Conservation (phyloP, 2,797 vertebrate genomes). For the Borostomias antarcticus region DNA sequence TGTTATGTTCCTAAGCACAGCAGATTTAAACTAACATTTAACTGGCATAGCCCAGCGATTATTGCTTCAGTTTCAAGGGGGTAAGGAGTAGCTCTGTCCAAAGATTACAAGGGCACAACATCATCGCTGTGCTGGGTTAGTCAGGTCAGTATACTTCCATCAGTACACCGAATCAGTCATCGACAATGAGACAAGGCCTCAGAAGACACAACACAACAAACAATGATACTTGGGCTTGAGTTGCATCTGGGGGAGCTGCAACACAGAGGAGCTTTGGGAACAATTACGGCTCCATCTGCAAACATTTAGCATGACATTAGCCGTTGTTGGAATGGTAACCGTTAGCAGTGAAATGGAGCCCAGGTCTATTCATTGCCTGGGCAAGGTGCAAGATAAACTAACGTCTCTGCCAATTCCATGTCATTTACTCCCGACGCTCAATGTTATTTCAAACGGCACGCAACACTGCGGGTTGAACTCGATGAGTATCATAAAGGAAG, state of each 20-base stretch:
- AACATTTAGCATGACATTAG: conserved; percentile 56
- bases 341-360: conserved; percentile 36
- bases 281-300: conserved; percentile 44
- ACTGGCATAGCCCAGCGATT: neutral
- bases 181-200: neutral
- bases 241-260: conserved; percentile 20
- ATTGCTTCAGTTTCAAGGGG: conserved; percentile 1
- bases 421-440: conserved; percentile 12
- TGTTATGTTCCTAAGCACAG: conserved; percentile 1
- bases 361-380: conserved; percentile 31
- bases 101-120: too few species aligned
- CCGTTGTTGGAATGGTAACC: conserved; percentile 28
- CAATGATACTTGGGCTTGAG: conserved; percentile 22
- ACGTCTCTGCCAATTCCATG: conserved; percentile 26
- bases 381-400: conserved; percentile 29
- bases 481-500: conserved; percentile 30
- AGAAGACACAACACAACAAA: too few species aligned
- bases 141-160: neutral
- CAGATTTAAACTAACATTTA: neutral
- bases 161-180: neutral
- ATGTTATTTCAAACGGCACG: conserved; percentile 23
- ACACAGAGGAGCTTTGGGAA: conserved; percentile 17
- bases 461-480: conserved; percentile 15
- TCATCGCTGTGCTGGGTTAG: neutral
- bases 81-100: neutral